Evolutionary conservation across 2,888 invertebrate species (phyloP), one percentile per base, ranked within the genome.

Genomic region (Brachyptera putata): DNA sequence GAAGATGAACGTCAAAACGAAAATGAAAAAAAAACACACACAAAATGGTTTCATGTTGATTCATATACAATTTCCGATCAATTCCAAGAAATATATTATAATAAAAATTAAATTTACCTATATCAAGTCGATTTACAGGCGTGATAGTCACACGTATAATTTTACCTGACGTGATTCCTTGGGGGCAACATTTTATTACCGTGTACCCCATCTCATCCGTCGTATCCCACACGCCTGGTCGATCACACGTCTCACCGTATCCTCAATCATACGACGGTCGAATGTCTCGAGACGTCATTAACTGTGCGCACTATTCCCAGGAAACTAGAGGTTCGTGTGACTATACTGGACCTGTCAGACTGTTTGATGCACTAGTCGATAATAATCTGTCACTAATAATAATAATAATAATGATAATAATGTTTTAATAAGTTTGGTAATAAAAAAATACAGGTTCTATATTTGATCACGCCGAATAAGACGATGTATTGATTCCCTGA

Each of bases 311-410:
- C n/a, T n/a, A n/a, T n/a, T 41, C 41, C 41, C 41, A 41, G 41
- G 41, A 41, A 41, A 13, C 16, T 16, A 41, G 18, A 30, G 5
- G 18, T 41, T 41, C 41, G 41, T 41, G 41, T 14, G n/a, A n/a
- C n/a, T n/a, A n/a, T n/a, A n/a, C n/a, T n/a, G 13, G 41, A 41
- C 41, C 41, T 16, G 11, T 41, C 41, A 41, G 41, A 18, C 16
- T 21, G 16, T 41, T 41, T 14, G n/a, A 41, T 41, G 41, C 41
- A 18, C 16, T n/a, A 18, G 41, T 16, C 3, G 14, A 30, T 5
- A 34, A 7, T 7, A 7, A 41, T 41, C 41, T 41, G 41, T 41
- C 41, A 41, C 41, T 41, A 41, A 41, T 41, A 41, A 41, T 41
- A 41, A 41, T 21, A 41, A 21, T 41, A 41, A 41, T 41, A 41